phyloP scores from a whole-genome alignment of 2,888 invertebrate genomes.

The Chaitophorus viminalis region DNA sequence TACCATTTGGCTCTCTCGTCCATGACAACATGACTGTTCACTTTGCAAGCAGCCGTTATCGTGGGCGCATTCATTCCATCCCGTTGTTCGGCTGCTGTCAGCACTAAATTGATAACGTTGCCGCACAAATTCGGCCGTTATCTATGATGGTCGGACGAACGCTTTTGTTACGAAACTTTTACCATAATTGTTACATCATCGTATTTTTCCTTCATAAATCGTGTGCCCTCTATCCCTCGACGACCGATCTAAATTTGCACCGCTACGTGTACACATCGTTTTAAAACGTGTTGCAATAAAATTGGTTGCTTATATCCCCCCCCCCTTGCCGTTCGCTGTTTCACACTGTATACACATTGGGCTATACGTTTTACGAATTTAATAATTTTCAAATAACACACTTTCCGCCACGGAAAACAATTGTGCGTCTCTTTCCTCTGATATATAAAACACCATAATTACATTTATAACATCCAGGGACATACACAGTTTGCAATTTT shows the following conservation, averaged over 20 bases:
- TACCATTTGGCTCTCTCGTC: slow-evolving; percentile 36
- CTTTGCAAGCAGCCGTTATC: slow-evolving; percentile 11
- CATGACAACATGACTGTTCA: slow-evolving; percentile 45
- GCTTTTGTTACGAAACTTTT: slow-evolving; percentile 31
- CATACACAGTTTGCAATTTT: too few relatives aligned
- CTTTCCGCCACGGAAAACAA: too few relatives aligned
- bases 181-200: background rate
- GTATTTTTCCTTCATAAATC: background rate
- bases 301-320: too few relatives aligned
- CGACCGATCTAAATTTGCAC: background rate
- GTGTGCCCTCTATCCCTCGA: background rate
- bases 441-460: too few relatives aligned
- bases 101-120: slow-evolving; percentile 17
- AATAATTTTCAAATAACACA: too few relatives aligned
- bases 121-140: slow-evolving; percentile 10
- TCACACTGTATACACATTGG: too few relatives aligned
- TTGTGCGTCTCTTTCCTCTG: too few relatives aligned
- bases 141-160: slow-evolving; percentile 32
- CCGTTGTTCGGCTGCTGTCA: slow-evolving; percentile 16
- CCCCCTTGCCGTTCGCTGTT: too few relatives aligned
- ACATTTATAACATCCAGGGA: too few relatives aligned
- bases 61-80: slow-evolving; percentile 5
- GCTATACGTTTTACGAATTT: too few relatives aligned
- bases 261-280: background rate
- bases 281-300: background rate